These are phyloP conservation scores for Antennarius maculatus DNA, from an alignment of 2,797 vertebrate species.

Conservation along the genomic window DNA sequence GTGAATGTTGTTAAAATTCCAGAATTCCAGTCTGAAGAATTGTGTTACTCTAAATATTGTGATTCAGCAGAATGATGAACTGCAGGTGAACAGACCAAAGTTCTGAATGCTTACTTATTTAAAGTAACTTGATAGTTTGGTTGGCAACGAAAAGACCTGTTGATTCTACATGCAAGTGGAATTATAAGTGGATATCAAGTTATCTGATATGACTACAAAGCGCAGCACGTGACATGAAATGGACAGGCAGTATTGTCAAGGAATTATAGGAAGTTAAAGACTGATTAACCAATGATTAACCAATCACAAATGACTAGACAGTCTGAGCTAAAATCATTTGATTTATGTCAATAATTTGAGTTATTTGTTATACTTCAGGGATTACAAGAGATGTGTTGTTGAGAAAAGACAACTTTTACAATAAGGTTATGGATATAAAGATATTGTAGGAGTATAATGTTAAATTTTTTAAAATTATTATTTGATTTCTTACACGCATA, in stretches of 20 bases:
- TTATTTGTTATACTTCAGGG: not conserved
- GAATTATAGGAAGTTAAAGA: not conserved
- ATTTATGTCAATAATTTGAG: slow-evolving; percentile 4
- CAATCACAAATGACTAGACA: slow-evolving; percentile 17
- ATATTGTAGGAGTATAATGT: not conserved
- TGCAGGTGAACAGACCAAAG: not conserved
- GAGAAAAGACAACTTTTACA: slow-evolving; percentile 5
- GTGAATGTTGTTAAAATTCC: not conserved
- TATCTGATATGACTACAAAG: not conserved
- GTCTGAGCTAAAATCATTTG: not conserved
- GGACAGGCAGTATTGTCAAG: not conserved
- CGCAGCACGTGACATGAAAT: not conserved
- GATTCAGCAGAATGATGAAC: not conserved
- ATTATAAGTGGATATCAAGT: not conserved
- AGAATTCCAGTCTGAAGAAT: not conserved
- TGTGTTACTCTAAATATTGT: not conserved
- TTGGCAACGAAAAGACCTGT: not conserved
- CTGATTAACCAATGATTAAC: slow-evolving; percentile 49
- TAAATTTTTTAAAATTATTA: no score
- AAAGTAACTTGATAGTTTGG: not conserved
- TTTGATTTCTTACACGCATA: not conserved
- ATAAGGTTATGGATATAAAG: not conserved
- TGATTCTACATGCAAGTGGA: not conserved
- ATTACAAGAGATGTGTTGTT: not conserved
- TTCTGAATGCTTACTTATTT: not conserved